A percentile compares a stretch with the other conserved stretches of the same genome.
phyloP scores from a whole-genome alignment of 2,888 invertebrate genomes.

The Plutella xylostella region DNA sequence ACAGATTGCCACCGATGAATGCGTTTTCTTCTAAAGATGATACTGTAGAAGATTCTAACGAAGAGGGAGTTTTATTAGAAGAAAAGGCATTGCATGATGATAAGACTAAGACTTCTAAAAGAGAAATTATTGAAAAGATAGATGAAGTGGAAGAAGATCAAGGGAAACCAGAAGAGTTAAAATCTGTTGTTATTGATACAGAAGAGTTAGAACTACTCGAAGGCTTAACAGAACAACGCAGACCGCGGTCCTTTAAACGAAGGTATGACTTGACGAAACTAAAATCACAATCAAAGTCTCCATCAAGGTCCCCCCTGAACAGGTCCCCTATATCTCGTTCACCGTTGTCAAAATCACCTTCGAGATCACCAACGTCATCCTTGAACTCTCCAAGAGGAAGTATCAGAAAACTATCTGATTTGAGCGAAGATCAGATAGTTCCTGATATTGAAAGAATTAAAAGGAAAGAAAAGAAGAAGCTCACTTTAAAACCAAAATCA shows the following conservation, averaged over 20 bases:
- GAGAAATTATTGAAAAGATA: conserved; percentile 52
- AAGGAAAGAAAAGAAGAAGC: conserved; percentile 58
- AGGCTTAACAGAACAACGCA: conserved; percentile 60
- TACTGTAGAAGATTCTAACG: conserved; percentile 82
- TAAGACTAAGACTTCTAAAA: conserved; percentile 27
- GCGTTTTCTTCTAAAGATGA: conserved; percentile 92
- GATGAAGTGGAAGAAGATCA: conserved; percentile 70
- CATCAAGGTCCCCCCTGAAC: conserved; percentile 56
- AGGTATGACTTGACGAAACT: conserved; percentile 55
- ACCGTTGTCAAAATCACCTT: conserved; percentile 62
- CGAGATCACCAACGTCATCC: conserved; percentile 63
- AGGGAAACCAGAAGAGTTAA: conserved; percentile 42
- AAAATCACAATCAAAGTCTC: conserved; percentile 46
- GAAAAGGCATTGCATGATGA: conserved; percentile 67
- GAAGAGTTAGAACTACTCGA: conserved; percentile 70
- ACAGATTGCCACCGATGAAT: conserved; percentile 83
- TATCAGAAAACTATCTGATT: conserved; percentile 59
- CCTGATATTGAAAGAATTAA: conserved; percentile 63
- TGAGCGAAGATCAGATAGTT: conserved; percentile 64
- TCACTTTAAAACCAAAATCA: conserved; percentile 53
- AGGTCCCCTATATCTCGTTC: conserved; percentile 59
- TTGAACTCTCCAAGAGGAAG: conserved; percentile 64
- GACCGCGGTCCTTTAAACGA: conserved; percentile 61
- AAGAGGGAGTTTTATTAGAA: conserved; percentile 72
- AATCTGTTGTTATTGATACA: conserved; percentile 65